phyloP scores from a whole-genome alignment of 1,140 invertebrate species.

The Pseudomyrmex sp. region DNA sequence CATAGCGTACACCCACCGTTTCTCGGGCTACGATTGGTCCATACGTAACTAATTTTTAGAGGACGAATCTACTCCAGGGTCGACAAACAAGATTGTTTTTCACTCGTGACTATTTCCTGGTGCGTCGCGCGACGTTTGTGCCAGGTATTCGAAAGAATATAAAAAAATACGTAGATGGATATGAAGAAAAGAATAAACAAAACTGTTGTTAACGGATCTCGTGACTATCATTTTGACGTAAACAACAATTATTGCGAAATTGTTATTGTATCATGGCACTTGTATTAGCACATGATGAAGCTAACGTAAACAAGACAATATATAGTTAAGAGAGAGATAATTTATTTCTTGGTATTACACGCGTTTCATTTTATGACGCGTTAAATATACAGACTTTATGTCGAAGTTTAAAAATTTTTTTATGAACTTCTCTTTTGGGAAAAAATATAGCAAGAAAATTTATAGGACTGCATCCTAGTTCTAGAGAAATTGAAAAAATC shows the following conservation, averaged over 20 bases:
- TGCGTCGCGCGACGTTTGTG: neutral
- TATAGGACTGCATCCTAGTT: too few relatives aligned
- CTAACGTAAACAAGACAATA: neutral
- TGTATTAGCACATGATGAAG: neutral
- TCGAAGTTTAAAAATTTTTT: too few relatives aligned
- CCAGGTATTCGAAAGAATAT: neutral
- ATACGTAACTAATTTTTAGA: neutral
- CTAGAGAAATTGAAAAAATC: too few relatives aligned
- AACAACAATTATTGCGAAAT: constrained; percentile 14
- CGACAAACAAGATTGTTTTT: constrained; percentile 53
- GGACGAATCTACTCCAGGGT: neutral
- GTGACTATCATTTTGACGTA: neutral
- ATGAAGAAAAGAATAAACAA: neutral
- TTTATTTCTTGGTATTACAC: neutral
- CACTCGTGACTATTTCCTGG: constrained; percentile 3
- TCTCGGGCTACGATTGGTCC: constrained; percentile 26
- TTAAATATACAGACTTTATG: too few relatives aligned
- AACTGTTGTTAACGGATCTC: neutral
- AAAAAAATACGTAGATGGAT: neutral
- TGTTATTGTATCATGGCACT: neutral
- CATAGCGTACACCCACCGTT: constrained; percentile 31
- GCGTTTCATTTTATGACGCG: too few relatives aligned
- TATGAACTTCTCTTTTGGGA: too few relatives aligned
- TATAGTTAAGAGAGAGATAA: constrained; percentile 2
- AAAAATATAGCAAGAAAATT: too few relatives aligned